Base-by-base conservation (phyloP, 2,888 invertebrate genomes). In the Ormyrus nitidulus region DNA sequence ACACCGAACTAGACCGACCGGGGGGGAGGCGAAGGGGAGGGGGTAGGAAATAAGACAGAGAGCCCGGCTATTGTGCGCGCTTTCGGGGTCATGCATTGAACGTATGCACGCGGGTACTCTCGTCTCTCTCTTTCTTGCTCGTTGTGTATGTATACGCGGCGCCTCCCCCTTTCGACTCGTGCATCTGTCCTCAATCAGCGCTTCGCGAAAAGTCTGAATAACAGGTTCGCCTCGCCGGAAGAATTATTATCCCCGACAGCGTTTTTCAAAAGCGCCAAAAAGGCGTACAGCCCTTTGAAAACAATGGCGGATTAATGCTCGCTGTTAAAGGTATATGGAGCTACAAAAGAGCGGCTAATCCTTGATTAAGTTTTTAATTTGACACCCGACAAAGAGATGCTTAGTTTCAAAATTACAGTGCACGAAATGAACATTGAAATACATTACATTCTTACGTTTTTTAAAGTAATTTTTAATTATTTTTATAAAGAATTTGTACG, bases 181-280 rank as follows among this genome's bases (percentile, higher is more conserved):
- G 89, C 90, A 90, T 90, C 90, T 90, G 90, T 90, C 90, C 89
- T 86, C 90, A 90, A 90, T 90, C 90, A 90, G 85, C 88, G 86
- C 83, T 85, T 87, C 84, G 87, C 86, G 87, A 89, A 89, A 89
- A 89, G 89, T 87, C 86, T 86, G 87, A 86, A 86, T 86, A 34
- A 85, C 84, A 85, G 86, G 85, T 84, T 82, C 83, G 77, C 70
- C 65, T 75, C 72, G 81, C 64, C 77, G 62, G 86, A 70, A 84
- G 83, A 89, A 87, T 84, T 87, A 88, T 88, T 88, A 87, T 79
- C 88, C 84, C 46, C 78, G 79, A 82, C 69, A n/a, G 13, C 48
- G 51, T 71, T 80, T 77, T 72, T 53, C 64, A 64, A 69, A 62
- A 78, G 71, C 71, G 11, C 54, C 62, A 19, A 78, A 78, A 75